These are phyloP conservation scores for Neomorphus geoffroyi DNA, from an alignment of 2,797 vertebrate genomes.

Conservation along the genomic window DNA sequence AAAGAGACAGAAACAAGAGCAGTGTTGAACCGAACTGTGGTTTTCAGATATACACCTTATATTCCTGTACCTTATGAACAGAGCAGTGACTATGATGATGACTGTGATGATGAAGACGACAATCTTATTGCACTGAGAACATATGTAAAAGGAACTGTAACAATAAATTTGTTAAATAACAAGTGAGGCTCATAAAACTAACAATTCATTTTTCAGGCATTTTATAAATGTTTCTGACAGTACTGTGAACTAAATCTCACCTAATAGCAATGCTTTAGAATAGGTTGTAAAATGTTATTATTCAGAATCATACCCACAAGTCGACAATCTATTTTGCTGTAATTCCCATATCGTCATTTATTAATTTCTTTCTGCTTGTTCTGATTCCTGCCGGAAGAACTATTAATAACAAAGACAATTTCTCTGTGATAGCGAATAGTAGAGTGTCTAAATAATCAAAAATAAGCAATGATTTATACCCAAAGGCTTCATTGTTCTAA, in stretches of 20 bases:
- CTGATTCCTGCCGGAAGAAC: constrained; percentile 19
- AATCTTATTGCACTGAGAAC: neutral
- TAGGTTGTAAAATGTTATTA: neutral
- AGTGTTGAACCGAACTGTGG: neutral
- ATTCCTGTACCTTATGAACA: neutral
- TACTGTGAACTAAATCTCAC: neutral
- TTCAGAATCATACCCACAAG: constrained; percentile 32
- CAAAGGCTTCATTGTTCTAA: constrained; percentile 14
- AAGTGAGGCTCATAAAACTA: constrained; percentile 15
- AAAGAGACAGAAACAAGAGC: constrained; percentile 29
- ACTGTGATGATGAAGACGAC: too few relatives aligned
- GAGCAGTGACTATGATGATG: neutral
- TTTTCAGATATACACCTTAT: neutral
- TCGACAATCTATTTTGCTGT: constrained; percentile 26
- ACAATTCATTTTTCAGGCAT: constrained; percentile 8
- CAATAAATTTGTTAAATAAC: neutral
- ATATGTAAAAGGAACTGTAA: neutral
- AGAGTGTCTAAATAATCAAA: constrained; percentile 23
- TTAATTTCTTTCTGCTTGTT: constrained; percentile 50
- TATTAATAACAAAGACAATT: constrained; percentile 5
- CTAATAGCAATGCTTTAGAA: neutral
- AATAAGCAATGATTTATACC: neutral
- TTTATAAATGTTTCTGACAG: constrained; percentile 7
- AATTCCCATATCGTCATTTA: constrained; percentile 46
- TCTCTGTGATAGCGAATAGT: constrained; percentile 18